Evolutionary conservation across 2,888 invertebrate genomes (phyloP).

Genomic region (Nemotelus nigrinus): DNA sequence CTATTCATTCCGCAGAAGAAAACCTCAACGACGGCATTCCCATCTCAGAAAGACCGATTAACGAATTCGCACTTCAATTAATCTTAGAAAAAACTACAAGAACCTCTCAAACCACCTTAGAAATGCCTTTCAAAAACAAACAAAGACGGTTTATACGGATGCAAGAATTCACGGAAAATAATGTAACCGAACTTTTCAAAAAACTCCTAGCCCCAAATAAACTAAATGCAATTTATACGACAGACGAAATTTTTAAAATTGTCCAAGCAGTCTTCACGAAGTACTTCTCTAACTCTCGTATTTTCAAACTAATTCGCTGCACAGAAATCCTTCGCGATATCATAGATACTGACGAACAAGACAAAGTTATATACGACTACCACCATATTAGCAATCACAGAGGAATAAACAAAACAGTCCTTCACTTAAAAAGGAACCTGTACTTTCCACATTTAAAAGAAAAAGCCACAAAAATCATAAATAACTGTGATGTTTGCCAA

Average conservation of each 20-base stretch:
- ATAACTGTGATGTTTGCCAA: slow-evolving; percentile 42
- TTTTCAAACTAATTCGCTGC: slow-evolving; percentile 25
- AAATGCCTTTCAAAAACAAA: slow-evolving; percentile 6
- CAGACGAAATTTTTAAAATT: slow-evolving; percentile 50
- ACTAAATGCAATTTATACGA: slow-evolving; percentile 50
- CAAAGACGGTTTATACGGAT: slow-evolving; percentile 42
- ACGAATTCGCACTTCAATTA: slow-evolving; percentile 8
- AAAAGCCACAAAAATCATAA: slow-evolving; percentile 35
- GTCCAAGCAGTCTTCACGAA: slow-evolving; percentile 47
- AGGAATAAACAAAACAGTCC: slow-evolving; percentile 38
- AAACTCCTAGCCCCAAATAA: slow-evolving; percentile 51
- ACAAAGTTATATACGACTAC: slow-evolving; percentile 39
- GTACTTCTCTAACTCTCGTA: slow-evolving; percentile 27
- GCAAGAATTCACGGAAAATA: slow-evolving; percentile 46
- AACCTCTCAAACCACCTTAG: neutral
- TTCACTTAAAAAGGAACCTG: slow-evolving; percentile 35
- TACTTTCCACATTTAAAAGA: slow-evolving; percentile 42
- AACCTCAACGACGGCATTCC: neutral
- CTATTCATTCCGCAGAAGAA: slow-evolving; percentile 19
- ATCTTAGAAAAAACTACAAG: neutral
- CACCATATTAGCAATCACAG: slow-evolving; percentile 41
- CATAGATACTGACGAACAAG: slow-evolving; percentile 40
- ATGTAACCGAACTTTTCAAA: slow-evolving; percentile 48
- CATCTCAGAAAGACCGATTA: slow-evolving; percentile 7
- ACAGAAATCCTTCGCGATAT: slow-evolving; percentile 19